Evolutionary conservation across 2,888 invertebrate species (phyloP).

Genomic region (Acleris holmiana): DNA sequence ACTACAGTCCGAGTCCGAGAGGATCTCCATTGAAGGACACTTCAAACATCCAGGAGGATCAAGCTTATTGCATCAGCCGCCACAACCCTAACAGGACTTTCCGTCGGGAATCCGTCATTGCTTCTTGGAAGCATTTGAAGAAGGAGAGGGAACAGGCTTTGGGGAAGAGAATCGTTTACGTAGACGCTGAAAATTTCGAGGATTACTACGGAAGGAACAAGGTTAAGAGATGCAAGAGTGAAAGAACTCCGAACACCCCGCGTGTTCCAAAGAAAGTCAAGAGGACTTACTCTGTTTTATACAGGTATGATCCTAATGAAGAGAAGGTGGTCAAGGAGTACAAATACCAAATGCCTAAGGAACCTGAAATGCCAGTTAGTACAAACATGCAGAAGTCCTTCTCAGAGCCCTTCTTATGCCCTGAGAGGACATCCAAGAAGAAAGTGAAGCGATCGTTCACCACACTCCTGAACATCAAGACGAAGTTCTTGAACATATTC

Average conservation of each 20-base stretch:
- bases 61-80: conserved; percentile 74
- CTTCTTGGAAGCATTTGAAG: conserved; percentile 80
- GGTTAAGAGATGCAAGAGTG: conserved; percentile 79
- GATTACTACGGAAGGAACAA: conserved; percentile 77
- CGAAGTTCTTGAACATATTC: conserved; percentile 78
- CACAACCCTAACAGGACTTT: conserved; percentile 81
- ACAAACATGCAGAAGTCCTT: conserved; percentile 64
- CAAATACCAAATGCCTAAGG: conserved; percentile 71
- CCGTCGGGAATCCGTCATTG: conserved; percentile 78
- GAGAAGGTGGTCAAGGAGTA: conserved; percentile 79
- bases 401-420: conserved; percentile 73
- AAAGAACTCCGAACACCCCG: conserved; percentile 63
- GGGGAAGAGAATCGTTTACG: conserved; percentile 74
- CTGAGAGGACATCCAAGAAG: conserved; percentile 70
- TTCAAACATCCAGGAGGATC: conserved; percentile 75
- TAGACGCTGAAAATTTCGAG: conserved; percentile 72
- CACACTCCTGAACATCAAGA: conserved; percentile 74
- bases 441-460: conserved; percentile 79
- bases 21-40: conserved; percentile 78
- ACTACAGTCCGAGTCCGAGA: conserved; percentile 73
- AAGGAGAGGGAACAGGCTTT: conserved; percentile 78
- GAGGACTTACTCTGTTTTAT: conserved; percentile 76
- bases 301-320: conserved; percentile 75
- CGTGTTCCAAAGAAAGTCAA: conserved; percentile 73
- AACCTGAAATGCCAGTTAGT: conserved; percentile 48